Base-by-base conservation (phyloP, 2,888 invertebrate genomes). In the Hypomecis punctinalis region DNA sequence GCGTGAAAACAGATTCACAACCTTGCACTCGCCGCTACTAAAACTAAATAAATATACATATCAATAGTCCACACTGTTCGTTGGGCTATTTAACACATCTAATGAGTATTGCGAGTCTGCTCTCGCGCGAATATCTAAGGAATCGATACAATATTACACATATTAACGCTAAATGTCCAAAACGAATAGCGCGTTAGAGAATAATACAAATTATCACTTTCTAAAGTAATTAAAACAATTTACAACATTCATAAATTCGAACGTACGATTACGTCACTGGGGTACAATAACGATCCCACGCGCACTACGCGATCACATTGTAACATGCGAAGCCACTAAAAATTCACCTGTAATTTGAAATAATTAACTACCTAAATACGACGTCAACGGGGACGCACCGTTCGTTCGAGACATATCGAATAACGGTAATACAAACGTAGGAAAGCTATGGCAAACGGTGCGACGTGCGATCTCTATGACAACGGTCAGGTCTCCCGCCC, bases 1-100 rank as follows among this genome's bases (percentile, higher is more conserved):
- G 56, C 65, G 67, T 68, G 64, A 73, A 71, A 76, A 75, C 65
- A 58, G 64, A 71, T 61, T 80, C 80, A 81, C 80, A 81, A 79
- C 81, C 79, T 73, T 45, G 43, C 61, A 64, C 61, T 61, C 11
- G 35, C 33, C 10, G 36, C 43, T 36, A 35, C n/a, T 42, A 33
- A 53, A 53, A 6, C 1, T 23, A 36, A 36, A 36, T 45, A 8
- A 35, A 11, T 39, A 13, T 5, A 52, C 10, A 6, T 51, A 8
- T 5, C 36, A 49, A 8, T 36, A 52, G 40, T 8, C 36, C 5
- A 13, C 8, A 13, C 39, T 23, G 23, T 2, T 23, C 23, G 3
- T 23, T 3, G 23, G 23, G 23, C 23, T 23, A 23, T 23, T 51
- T 42, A 42, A 42, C 0, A 37, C 33, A 9, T 46, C 63, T 70